A percentile compares a stretch with the other conserved stretches of the same genome.
Conservation (phyloP, 2,888 invertebrate species). For the Sympetrum striolatum region DNA sequence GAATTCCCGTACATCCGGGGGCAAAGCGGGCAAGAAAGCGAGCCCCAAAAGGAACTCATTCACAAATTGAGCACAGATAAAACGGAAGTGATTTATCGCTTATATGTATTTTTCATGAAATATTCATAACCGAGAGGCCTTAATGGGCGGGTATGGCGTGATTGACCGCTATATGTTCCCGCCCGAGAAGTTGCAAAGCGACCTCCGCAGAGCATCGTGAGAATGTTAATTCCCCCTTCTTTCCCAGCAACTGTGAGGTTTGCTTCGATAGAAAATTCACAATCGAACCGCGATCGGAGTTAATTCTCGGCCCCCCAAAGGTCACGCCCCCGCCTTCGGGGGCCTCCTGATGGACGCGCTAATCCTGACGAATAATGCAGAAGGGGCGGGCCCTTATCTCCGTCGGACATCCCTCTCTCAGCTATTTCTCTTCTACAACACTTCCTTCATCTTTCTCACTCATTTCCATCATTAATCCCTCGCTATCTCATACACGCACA, state of each 20-base stretch:
- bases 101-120: no score
- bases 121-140: no score
- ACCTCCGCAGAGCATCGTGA: no score
- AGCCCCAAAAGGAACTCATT: no score
- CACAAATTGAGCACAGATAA: no score
- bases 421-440: conserved; percentile 29
- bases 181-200: no score
- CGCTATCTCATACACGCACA: not conserved
- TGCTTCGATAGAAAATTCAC: conserved; percentile 1
- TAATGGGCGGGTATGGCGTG: no score
- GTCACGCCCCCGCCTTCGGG: not conserved
- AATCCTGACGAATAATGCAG: conserved; percentile 38
- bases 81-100: no score
- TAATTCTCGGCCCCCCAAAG: conserved; percentile 9
- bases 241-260: not conserved
- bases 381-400: conserved; percentile 4
- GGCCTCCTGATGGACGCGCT: conserved; percentile 23
- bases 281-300: conserved; percentile 10
- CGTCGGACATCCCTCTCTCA: conserved; percentile 18
- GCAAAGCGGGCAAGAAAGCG: no score
- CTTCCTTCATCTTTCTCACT: conserved; percentile 1
- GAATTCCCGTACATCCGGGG: no score
- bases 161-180: no score
- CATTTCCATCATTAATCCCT: not conserved
- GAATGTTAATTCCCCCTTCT: no score